Conservation (phyloP, 2,113 vertebrate genomes). For the Dissostichus mawsoni region DNA sequence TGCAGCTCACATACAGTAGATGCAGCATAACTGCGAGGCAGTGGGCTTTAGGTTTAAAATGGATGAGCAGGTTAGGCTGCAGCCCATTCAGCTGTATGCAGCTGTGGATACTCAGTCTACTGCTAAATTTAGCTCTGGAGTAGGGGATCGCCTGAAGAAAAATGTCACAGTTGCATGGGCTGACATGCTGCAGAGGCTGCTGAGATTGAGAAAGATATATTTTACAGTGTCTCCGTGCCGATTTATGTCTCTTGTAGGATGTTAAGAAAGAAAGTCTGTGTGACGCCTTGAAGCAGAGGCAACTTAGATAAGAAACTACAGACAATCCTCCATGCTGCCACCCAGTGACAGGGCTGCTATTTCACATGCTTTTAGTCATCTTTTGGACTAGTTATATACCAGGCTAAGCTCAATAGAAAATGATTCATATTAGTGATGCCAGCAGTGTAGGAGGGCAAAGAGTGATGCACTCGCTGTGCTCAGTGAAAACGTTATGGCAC, state of each 20-base stretch:
- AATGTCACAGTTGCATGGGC: conserved; percentile 54
- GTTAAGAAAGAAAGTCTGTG: conserved; percentile 10
- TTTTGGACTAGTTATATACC: not conserved
- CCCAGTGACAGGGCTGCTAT: conserved; percentile 6
- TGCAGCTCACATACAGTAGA: not conserved
- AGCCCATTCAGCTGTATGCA: conserved; percentile 53
- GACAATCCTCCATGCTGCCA: conserved; percentile 1
- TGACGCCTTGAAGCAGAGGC: conserved; percentile 1
- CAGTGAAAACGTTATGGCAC: conserved; percentile 21
- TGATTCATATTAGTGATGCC: not conserved
- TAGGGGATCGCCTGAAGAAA: conserved; percentile 65
- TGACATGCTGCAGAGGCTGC: conserved; percentile 40
- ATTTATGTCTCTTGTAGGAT: conserved; percentile 10
- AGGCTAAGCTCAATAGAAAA: not conserved
- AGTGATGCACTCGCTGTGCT: conserved; percentile 22
- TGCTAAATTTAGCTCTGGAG: conserved; percentile 64
- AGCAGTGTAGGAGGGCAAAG: conserved; percentile 28
- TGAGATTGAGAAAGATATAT: conserved; percentile 15
- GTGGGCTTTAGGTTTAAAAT: conserved; percentile 27
- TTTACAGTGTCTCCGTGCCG: not conserved
- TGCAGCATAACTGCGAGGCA: not conserved
- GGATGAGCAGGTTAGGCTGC: conserved; percentile 53
- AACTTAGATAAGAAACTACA: not conserved
- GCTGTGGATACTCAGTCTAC: conserved; percentile 44
- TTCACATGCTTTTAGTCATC: not conserved